Base-by-base conservation (phyloP, 2,797 vertebrate species). In the Anniella stebbinsi region DNA sequence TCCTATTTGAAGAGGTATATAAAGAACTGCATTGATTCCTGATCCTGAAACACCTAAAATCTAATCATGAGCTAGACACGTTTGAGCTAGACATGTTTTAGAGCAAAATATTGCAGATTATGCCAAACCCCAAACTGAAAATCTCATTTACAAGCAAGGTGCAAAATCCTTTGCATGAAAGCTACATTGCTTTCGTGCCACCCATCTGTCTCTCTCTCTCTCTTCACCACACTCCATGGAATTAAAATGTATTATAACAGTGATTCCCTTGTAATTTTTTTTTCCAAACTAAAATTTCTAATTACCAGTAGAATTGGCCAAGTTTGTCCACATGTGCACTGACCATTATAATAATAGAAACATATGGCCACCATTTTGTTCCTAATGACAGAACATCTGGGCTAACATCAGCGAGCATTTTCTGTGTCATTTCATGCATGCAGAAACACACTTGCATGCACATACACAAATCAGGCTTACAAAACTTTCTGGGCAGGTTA, bases 371-470 rank as follows among this genome's bases (percentile, higher is more conserved):
- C 23, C 33, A 86, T 77, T 33, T 82, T 81, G 38, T 77, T 38
- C 30, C 63, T 78, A 88, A 73, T 73, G 69, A 82, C 25, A 82
- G 80, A 82, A 88, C 48, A 81, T 70, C 87, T 81, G 77, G 77
- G 36, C 63, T 66, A 72, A 69, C 36, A 78, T 36, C n/a, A 36
- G 83, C 60, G 60, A n/a, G 28, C 10, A 60, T 38, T 72, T 30
- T 80, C 18, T 38, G 0, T 73, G 15, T 80, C n/a, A 41, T 38
- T 13, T 75, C 21, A 57, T 72, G n/a, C 54, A 70, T 51, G 66
- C 11, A 2, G 25, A n/a, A 28, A 23, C 33, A 25, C 4, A 36
- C 51, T 5, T 25, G 36, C 18, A 33, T 15, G 11, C 4, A 36
- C 51, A 73, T 10, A 72, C 17, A 54, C 3, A 81, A 72, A 63